A percentile compares a stretch with the other conserved stretches of the same genome.
Evolutionary conservation across 53 echinoderm and acorn worm genomes (phyloP).

Genomic region (Stichopus horrens): DNA sequence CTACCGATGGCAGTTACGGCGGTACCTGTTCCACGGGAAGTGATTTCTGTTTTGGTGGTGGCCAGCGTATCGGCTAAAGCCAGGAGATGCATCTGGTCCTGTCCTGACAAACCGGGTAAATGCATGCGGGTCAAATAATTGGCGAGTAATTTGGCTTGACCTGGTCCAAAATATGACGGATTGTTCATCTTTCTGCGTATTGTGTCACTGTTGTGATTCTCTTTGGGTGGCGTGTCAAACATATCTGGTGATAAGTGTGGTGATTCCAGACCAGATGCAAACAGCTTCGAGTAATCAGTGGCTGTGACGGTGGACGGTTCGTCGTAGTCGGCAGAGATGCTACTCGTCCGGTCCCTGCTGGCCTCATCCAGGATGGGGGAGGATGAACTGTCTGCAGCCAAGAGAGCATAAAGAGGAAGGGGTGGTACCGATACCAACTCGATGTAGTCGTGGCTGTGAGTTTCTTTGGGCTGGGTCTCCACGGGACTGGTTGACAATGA

Average conservation of each 20-base stretch:
- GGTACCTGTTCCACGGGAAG: conserved; percentile 74
- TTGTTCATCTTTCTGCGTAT: conserved; percentile 68
- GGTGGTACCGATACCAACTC: conserved; percentile 94
- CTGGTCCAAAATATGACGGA: conserved; percentile 82
- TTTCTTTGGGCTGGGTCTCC: conserved; percentile 63
- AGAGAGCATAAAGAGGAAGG: conserved; percentile 88
- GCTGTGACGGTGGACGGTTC: conserved; percentile 49
- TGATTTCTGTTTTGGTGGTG: conserved; percentile 92
- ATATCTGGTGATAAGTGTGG: conserved; percentile 61
- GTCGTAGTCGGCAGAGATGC: conserved; percentile 60
- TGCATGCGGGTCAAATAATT: conserved; percentile 97
- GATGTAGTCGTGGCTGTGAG: conserved; percentile 77
- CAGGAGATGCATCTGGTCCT: conserved; percentile 96
- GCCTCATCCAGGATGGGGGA: conserved; percentile 40
- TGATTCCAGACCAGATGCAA: conserved; percentile 69
- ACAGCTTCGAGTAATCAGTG: conserved; percentile 83
- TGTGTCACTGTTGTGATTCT: conserved; percentile 47
- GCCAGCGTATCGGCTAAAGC: conserved; percentile 95
- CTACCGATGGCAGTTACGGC: conserved; percentile 82
- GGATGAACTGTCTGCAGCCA: conserved; percentile 73
- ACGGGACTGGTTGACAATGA: conserved; percentile 82
- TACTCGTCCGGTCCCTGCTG: conserved; percentile 48
- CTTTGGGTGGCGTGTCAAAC: conserved; percentile 52
- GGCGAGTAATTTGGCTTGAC: conserved; percentile 83
- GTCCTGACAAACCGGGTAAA: conserved; percentile 84